Base-by-base conservation (phyloP, 30 jellyfish, hydroid and myxozoan species). In the Pelagia noctiluca region DNA sequence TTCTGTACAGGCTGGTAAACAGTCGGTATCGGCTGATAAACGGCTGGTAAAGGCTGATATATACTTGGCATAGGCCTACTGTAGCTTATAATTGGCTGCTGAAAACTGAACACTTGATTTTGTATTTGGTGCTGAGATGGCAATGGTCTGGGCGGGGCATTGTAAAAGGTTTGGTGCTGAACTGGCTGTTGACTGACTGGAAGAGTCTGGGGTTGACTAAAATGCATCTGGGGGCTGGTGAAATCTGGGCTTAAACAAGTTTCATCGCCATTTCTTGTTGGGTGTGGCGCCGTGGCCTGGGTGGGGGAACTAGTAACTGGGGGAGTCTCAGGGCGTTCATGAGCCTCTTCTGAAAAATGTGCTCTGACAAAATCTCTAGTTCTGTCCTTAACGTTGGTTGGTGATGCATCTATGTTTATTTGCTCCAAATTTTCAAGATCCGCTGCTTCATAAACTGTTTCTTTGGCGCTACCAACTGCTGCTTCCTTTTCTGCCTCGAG, bases 401-500 rank as follows among this genome's bases (percentile, higher is more conserved):
- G 52, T 23, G 63, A 18, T 68, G 62, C 33, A n/a, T 68, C 81
- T 23, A 68, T 38, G 32, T 25, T 19, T 30, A 30, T 68, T 68
- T 34, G 54, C 57, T 42, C 57, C 16, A 16, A 42, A 68, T 30
- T 63, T 12, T 32, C 52, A 19, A 68, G 81, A 19, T 68, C 81
- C 7, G 81, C 81, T 30, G 81, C 24, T 68, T 30, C 81, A 48
- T 68, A 30, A 2, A 35, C 81, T 48, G 22, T 68, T 68, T 68
- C 63, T 48, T 68, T 63, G 52, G 81, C 81, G 13, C 54, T 68
- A 24, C 63, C 81, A 10, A 29, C 36, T 68, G 81, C 81, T 68
- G 64, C 81, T 68, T 68, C 81, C 35, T 68, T 38, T 35, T 68
- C 81, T 35, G 81, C 81, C 36, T 68, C 63, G 33, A 68, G 81